Conservation (phyloP, 1,140 invertebrate genomes). For the Bacillus rossius region DNA sequence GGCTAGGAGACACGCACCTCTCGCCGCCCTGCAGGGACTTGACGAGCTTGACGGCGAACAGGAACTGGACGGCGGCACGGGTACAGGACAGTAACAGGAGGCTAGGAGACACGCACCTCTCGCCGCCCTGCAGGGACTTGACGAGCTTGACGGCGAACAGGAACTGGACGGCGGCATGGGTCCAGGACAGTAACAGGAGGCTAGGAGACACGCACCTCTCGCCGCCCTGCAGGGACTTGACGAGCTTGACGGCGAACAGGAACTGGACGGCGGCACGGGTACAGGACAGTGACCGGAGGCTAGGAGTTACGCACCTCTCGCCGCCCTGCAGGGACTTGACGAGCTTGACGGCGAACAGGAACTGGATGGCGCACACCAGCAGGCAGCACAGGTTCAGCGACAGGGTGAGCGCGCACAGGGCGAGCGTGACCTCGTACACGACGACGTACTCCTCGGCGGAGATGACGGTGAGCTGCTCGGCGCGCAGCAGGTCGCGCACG, state of each 20-base stretch:
- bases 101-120: slow-evolving; percentile 39
- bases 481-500: slow-evolving; percentile 48
- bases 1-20: slow-evolving; percentile 36
- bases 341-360: slow-evolving; percentile 88
- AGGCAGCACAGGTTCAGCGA: slow-evolving; percentile 86
- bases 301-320: slow-evolving; percentile 40
- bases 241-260: slow-evolving; percentile 86
- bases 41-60: slow-evolving; percentile 87
- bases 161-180: slow-evolving; percentile 90
- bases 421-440: slow-evolving; percentile 86
- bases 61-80: slow-evolving; percentile 89
- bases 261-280: slow-evolving; percentile 92
- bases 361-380: slow-evolving; percentile 90
- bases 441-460: slow-evolving; percentile 73
- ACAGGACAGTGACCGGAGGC: too few relatives aligned
- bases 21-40: slow-evolving; percentile 61
- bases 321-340: slow-evolving; percentile 65
- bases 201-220: slow-evolving; percentile 39
- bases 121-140: slow-evolving; percentile 60
- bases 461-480: slow-evolving; percentile 48
- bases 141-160: slow-evolving; percentile 88
- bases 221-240: slow-evolving; percentile 63
- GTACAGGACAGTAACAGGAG: too few relatives aligned
- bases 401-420: slow-evolving; percentile 78
- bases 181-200: too few relatives aligned